Evolutionary conservation across 2,113 vertebrate genomes (phyloP), one percentile per base, ranked within the genome.

Genomic region (Dasyornis broadbenti): DNA sequence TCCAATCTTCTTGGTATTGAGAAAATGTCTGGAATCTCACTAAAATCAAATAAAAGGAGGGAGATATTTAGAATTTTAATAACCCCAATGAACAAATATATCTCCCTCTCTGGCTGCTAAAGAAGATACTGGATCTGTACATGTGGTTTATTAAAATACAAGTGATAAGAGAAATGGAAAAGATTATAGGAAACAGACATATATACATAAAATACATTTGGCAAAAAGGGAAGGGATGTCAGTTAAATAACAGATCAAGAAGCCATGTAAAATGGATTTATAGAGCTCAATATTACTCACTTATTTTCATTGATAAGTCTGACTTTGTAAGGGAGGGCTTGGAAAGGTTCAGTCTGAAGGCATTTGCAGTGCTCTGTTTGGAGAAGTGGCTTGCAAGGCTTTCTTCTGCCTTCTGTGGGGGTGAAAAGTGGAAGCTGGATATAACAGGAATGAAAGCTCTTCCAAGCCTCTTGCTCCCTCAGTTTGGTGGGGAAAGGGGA

Each of bases 11-110:
- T 71, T 49, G 31, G 52, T 75, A 88, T 81, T 88, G 92, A 94
- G 82, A 81, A 96, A 83, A 90, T 86, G 85, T 81, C 94, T 70
- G 50, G 44, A 94, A 96, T 97, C 90, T 94, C 76, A 49, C 76
- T 81, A 54, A 93, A 93, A 95, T 96, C 95, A 96, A 97, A 97
- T 97, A 96, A 97, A 96, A 60, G 47, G 56, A 95, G 68, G 56
- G 80, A 93, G 89, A 80, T 94, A 90, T 82, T 91, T 95, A 82
- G 92, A 93, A 92, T 96, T 92, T 94, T 94, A 96, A 97, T 97
- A 96, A 96, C 88, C 75, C 66, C 60, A 54, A 7, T 90, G 93
- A 83, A 86, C 90, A 97, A 93, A 70, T 95, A 21, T 68, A 47
- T 94, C 87, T 97, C 54, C 16, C 14, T 88, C 39, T 82, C 30